phyloP scores from a whole-genome alignment of 2,113 vertebrate species.

The Neolamprologus devosi region DNA sequence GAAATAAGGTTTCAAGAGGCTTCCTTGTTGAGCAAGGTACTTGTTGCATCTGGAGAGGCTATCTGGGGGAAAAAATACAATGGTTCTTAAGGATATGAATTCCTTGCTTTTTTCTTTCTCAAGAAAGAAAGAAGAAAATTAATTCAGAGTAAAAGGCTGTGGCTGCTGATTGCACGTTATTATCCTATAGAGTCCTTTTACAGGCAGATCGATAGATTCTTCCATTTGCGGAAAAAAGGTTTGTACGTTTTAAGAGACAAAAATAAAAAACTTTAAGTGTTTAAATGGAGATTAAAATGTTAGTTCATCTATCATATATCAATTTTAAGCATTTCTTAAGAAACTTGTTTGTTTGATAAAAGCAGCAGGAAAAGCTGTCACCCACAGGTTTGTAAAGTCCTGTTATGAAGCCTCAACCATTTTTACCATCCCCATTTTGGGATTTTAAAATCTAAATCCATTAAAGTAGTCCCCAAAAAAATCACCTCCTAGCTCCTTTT shows the following conservation, averaged over 20 bases:
- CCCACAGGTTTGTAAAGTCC: not conserved
- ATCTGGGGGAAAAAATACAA: not conserved
- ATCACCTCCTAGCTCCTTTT: not conserved
- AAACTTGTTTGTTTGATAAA: not conserved
- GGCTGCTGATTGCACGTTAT: not conserved
- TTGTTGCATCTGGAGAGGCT: not conserved
- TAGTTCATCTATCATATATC: not conserved
- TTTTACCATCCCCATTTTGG: not conserved
- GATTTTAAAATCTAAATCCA: not conserved
- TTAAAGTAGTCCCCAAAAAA: not conserved
- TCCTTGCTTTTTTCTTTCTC: not conserved
- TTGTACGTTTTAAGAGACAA: not conserved
- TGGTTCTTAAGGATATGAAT: not conserved
- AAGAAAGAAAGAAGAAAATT: not conserved
- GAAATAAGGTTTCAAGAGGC: slow-evolving; percentile 15
- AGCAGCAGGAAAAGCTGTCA: not conserved
- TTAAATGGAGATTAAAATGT: not conserved
- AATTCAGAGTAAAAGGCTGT: slow-evolving; percentile 1
- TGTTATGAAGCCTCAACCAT: not conserved
- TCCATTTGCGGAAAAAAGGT: not conserved
- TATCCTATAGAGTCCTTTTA: not conserved
- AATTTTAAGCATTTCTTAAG: not conserved
- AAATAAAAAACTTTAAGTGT: not conserved
- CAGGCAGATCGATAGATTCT: not conserved
- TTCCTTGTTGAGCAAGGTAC: not conserved